These are phyloP conservation scores for Sialis lutaria DNA, from an alignment of 2,888 invertebrate genomes.

Conservation along the genomic window DNA sequence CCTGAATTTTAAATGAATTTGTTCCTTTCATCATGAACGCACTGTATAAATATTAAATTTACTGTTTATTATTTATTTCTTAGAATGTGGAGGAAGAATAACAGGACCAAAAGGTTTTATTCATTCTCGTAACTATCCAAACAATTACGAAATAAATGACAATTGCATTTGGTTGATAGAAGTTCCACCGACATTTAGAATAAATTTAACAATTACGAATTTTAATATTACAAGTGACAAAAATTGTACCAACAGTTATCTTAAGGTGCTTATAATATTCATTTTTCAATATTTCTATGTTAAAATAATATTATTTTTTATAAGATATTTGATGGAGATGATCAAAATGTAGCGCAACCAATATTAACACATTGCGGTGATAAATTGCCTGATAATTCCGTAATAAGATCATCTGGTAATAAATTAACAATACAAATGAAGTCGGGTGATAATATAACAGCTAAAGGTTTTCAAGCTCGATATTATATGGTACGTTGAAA, in stretches of 20 bases:
- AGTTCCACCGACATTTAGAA: constrained; percentile 45
- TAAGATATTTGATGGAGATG: constrained; percentile 35
- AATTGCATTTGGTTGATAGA: constrained; percentile 65
- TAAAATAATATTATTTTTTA: too few species aligned
- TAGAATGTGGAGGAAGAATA: constrained; percentile 62
- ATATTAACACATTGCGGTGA: constrained; percentile 38
- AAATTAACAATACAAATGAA: constrained; percentile 46
- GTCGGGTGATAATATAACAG: constrained; percentile 34
- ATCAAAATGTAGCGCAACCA: constrained; percentile 27
- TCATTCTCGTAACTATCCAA: constrained; percentile 68
- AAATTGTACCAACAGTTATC: constrained; percentile 33
- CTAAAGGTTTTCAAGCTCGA: constrained; percentile 63
- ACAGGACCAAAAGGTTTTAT: constrained; percentile 43
- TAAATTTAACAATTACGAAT: constrained; percentile 51
- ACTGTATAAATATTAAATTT: too few species aligned
- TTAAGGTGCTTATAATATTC: constrained; percentile 25
- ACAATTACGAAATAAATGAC: constrained; percentile 52
- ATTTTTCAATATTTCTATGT: neutral
- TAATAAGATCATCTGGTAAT: constrained; percentile 38
- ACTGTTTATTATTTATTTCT: too few species aligned
- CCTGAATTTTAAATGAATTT: too few species aligned
- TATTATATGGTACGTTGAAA: constrained; percentile 38
- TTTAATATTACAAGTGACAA: constrained; percentile 34
- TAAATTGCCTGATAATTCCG: constrained; percentile 25
- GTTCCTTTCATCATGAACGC: too few species aligned